Evolutionary conservation across 2,888 invertebrate species (phyloP).

Genomic region (Bellardia bayeri): DNA sequence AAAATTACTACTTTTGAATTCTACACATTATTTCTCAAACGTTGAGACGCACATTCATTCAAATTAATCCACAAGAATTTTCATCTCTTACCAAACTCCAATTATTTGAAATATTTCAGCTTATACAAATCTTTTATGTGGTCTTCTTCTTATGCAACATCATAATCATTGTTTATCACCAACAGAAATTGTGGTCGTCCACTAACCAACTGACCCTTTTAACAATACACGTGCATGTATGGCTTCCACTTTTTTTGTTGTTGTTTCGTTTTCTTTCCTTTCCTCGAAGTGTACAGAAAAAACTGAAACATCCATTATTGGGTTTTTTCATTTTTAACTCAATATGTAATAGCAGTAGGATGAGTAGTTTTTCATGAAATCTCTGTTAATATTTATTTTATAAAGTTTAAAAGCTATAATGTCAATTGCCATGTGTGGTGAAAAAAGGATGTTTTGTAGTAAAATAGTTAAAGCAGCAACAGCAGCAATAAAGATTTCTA

Average conservation of each 20-base stretch:
- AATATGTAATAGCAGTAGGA: not conserved
- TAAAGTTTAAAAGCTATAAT: constrained; percentile 53
- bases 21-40: too few species aligned
- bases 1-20: too few species aligned
- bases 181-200: not conserved
- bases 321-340: not conserved
- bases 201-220: constrained; percentile 16
- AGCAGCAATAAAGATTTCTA: constrained; percentile 4
- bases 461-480: constrained; percentile 12
- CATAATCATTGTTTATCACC: constrained; percentile 12
- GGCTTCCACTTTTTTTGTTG: not conserved
- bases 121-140: too few species aligned
- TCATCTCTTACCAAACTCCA: too few species aligned
- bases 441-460: not conserved
- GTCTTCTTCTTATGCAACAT: too few species aligned
- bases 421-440: constrained; percentile 64
- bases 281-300: not conserved
- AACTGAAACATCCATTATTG: not conserved
- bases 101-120: too few species aligned
- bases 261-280: not conserved
- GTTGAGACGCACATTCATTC: too few species aligned
- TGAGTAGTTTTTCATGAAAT: constrained; percentile 7
- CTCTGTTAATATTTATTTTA: constrained; percentile 53
- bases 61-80: too few species aligned
- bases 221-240: not conserved